Evolutionary conservation across 2,888 invertebrate species (phyloP), one percentile per base, ranked within the genome.

Genomic region (Ichneumoninae sp.): DNA sequence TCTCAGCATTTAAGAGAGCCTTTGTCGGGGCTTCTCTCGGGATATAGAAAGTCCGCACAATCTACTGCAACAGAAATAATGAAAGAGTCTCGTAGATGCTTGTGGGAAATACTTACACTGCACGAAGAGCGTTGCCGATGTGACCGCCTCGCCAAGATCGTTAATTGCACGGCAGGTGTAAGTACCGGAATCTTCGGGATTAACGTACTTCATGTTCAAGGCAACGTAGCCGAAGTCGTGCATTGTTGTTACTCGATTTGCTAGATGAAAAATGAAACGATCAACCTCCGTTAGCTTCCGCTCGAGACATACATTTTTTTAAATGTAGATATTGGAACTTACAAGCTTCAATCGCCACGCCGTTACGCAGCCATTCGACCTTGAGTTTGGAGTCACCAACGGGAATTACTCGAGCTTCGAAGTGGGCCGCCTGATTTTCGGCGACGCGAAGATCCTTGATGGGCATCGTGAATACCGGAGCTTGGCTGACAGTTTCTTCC

Each of bases 171-270:
- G 96, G 93, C 99, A 98, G 1, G 98, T 99, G 94, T 99, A 99
- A 54, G 98, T 98, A 66, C 99, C 99, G 1, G 98, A 98, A 94
- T 99, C 99, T 94, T 98, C 98, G 30, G 98, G 98, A 92, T 97
- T 97, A 0, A 98, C 98, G 90, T 98, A 98, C 93, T 98, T 98
- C 97, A 98, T 97, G 90, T 98, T 98, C 22, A 98, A 94, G 54
- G 98, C 98, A 36, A 99, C 99, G 93, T 98, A 99, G 70, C 99
- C 99, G 93, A 99, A 99, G 93, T 99, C 99, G 92, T 99, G 98
- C 97, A 98, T 98, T 10, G 98, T 98, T 62, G 97, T 97, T 44
- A 97, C 95, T 83, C 98, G 97, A 92, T 98, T 98, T n/a, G 98
- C 97, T 97, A 88, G 71, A 30, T 22, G 26, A 52, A 52, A 54